Percentiles rank a stretch among this genome's conserved stretches.
phyloP scores from a whole-genome alignment of 2,113 vertebrate genomes.

The Lipotes vexillifer region DNA sequence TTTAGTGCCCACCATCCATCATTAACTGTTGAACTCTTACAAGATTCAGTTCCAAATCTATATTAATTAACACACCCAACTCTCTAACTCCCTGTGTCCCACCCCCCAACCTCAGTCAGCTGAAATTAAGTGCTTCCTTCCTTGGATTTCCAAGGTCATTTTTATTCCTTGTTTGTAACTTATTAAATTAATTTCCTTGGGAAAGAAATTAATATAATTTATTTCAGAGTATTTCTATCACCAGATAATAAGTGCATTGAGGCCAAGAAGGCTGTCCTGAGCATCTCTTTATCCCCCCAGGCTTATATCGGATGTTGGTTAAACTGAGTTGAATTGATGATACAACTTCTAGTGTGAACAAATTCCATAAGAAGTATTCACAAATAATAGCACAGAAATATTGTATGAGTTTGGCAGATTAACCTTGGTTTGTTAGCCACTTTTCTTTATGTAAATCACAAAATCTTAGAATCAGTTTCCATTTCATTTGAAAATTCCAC shows the following conservation, averaged over 20 bases:
- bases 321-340: background rate
- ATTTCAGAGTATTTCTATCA: background rate
- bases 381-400: background rate
- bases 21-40: background rate
- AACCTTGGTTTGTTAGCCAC: background rate
- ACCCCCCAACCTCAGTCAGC: background rate
- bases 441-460: conserved; percentile 7
- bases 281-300: background rate
- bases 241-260: background rate
- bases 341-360: background rate
- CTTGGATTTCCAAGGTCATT: background rate
- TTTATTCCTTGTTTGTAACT: background rate
- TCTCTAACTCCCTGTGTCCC: background rate
- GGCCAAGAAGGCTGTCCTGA: background rate
- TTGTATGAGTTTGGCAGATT: background rate
- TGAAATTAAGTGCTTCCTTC: background rate
- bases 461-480: conserved; percentile 1
- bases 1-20: background rate
- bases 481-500: background rate
- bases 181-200: background rate
- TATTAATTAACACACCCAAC: background rate
- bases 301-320: background rate
- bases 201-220: background rate
- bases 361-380: background rate
- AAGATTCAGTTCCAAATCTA: background rate